Evolutionary conservation across 2,888 invertebrate genomes (phyloP), one percentile per base, ranked within the genome.

Genomic region (Reticulitermes lucifugus): DNA sequence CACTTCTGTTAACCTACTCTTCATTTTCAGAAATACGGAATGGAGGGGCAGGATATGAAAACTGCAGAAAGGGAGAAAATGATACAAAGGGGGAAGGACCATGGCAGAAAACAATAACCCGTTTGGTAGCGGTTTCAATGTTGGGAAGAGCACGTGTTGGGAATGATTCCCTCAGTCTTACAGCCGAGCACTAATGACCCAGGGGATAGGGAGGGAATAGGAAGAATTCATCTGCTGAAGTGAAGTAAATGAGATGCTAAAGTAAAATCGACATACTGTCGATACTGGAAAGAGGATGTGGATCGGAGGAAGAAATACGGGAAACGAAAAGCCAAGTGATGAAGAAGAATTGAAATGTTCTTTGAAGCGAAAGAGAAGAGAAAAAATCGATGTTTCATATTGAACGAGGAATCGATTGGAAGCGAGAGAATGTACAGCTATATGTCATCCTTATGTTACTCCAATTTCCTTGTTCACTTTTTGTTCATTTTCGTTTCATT

Each of bases 191-290:
- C 80, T 80, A 80, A 80, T 80, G 80, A 59, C 60, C 35, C 35
- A 22, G 35, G 41, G 60, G 35, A 29, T 21, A 21, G 18, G 59
- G 5, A 22, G 59, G 21, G 41, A 79, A 55, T 29, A 55, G 25
- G 35, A 80, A 80, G 71, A 75, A 83, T 83, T 75, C 83, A 75
- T 75, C 75, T 73, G 81, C 75, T 59, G 51, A 75, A 83, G 83
- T 51, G 75, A 83, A 83, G 83, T 79, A 85, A 85, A 84, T 84
- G 84, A 84, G 84, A 84, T 84, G 84, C 84, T 79, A 79, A 84
- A 84, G 71, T 22, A 60, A 80, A 65, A 73, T 84, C 80, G 84
- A 84, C 84, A 71, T 41, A 81, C 80, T 84, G 80, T 80, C 84
- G 79, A 84, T 84, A 84, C 35, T 12, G 46, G 18, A 10, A 60